Percentiles rank a stretch among this genome's conserved stretches.
Conservation (phyloP, 2,113 vertebrate species). For the Rostratula benghalensis region DNA sequence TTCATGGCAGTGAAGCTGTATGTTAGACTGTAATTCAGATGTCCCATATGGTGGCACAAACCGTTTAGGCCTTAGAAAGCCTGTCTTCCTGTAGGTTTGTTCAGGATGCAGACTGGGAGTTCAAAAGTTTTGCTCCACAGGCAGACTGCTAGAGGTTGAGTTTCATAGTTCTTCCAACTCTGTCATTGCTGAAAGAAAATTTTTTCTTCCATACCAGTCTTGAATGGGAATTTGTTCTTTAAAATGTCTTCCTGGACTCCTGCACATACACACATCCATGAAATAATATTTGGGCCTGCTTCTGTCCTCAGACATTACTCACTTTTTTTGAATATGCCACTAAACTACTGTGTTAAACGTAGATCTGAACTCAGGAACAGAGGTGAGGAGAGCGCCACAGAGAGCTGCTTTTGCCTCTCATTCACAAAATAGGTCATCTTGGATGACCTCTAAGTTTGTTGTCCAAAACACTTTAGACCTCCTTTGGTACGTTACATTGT, state of each 20-base stretch:
- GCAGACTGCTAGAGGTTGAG: background rate
- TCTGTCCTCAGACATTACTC: background rate
- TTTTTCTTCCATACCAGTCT: background rate
- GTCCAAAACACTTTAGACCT: constrained; percentile 37
- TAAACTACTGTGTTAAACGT: background rate
- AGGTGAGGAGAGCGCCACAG: background rate
- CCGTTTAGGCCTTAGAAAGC: background rate
- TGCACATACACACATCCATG: background rate
- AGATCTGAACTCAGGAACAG: background rate
- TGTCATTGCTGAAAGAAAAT: background rate
- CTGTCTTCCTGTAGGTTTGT: background rate
- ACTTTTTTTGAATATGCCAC: background rate
- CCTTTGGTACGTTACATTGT: constrained; percentile 48
- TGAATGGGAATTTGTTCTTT: background rate
- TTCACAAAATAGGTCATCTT: constrained; percentile 5
- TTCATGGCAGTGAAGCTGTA: background rate
- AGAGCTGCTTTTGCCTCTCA: background rate
- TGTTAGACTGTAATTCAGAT: background rate
- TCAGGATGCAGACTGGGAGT: background rate
- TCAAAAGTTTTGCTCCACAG: background rate
- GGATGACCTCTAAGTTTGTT: constrained; percentile 29
- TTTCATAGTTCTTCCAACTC: background rate
- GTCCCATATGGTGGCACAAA: background rate
- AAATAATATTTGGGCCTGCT: background rate
- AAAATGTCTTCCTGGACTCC: background rate